Percentiles rank a stretch among this genome's conserved stretches.
phyloP scores from a whole-genome alignment of 2,113 vertebrate genomes.

The Patagioenas fasciata region DNA sequence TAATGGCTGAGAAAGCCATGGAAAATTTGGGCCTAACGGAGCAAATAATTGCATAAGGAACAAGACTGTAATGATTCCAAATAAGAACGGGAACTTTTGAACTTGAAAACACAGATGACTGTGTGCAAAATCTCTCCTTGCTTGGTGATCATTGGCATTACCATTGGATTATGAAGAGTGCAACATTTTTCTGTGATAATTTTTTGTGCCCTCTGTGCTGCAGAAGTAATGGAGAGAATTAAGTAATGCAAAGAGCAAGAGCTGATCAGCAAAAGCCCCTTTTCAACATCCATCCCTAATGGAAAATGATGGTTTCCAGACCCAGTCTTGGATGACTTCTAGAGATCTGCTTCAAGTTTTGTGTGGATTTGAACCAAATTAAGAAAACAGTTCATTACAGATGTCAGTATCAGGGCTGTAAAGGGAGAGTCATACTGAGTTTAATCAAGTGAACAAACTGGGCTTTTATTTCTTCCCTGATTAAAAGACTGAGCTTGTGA shows the following conservation, averaged over 20 bases:
- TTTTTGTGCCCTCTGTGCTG: background rate
- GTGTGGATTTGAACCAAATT: background rate
- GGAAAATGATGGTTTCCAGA: background rate
- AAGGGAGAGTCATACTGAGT: background rate
- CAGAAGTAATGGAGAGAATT: background rate
- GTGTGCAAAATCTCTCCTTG: background rate
- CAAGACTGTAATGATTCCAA: constrained; percentile 9
- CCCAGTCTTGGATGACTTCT: background rate
- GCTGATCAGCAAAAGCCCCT: background rate
- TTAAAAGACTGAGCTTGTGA: background rate
- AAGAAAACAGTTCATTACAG: background rate
- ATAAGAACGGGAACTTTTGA: background rate
- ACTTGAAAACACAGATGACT: background rate
- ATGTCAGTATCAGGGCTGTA: background rate
- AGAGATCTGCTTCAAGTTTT: background rate
- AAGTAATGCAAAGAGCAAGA: background rate
- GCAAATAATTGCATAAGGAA: constrained; percentile 40
- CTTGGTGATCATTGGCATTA: background rate
- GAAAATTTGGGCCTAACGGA: background rate
- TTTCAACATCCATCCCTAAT: background rate
- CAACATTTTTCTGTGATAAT: background rate
- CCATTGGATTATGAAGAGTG: background rate
- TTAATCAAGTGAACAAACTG: background rate
- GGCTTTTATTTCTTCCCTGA: background rate
- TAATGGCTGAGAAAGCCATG: background rate